Evolutionary conservation across 1,140 invertebrate genomes (phyloP), one percentile per base, ranked within the genome.

Genomic region (Chlorops oryzae): DNA sequence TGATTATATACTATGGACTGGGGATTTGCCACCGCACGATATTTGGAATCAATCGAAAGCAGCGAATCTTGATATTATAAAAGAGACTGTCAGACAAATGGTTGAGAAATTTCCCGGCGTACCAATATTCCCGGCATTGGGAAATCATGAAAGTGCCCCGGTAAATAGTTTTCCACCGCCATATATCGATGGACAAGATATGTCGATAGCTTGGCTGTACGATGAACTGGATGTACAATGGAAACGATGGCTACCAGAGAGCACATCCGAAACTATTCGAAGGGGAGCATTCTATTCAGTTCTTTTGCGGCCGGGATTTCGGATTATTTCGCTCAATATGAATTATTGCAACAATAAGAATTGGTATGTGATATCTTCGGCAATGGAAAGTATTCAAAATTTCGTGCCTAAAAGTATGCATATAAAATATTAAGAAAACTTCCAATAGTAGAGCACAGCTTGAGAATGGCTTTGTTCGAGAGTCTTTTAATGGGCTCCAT

Each of bases 1-100:
- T 56, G 94, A 98, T 75, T 96, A 95, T 70, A 95, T 98, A 55
- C 73, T 96, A n/a, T 98, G 94, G 92, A 98, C 96, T 0, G 96
- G 96, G 2, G 96, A 99, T 76, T 72, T 98, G 42, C 94, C 94
- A 17, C 88, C 95, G 1, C 96, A 99, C 64, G 92, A 98, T 71
- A 86, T 97, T 1, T 98, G 95, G 95, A 96, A 97, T 67, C 93
- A 98, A 74, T 94, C 92, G 0, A 81, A 85, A 62, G 83, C 87
- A 56, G 88, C 92, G 66, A 96, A 96, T 68, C 63, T 94, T 3
- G 84, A 86, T 61, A 84, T 93, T 25, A 74, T 96, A 2, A 84
- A 87, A 55, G 86, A 91, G 57, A 89, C 92, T 1, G 88, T 92
- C 0, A 78, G 80, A 27, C 88, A 92, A 61, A 85, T 94, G 80